Evolutionary conservation across 2,888 invertebrate genomes (phyloP).

Genomic region (Acronicta alni): DNA sequence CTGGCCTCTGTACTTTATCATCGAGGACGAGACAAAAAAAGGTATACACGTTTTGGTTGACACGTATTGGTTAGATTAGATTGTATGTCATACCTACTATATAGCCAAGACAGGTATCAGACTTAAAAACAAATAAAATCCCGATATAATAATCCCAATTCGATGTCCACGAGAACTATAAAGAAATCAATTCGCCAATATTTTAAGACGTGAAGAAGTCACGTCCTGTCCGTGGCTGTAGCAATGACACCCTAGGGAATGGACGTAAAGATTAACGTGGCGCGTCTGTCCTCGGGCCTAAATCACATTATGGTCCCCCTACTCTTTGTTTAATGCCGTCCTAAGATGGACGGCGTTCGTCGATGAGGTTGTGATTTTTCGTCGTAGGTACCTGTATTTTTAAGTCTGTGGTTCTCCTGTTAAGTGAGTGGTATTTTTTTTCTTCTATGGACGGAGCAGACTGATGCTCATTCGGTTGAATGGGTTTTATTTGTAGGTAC

Average conservation of each 20-base stretch:
- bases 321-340: constrained; percentile 77
- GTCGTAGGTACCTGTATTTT: constrained; percentile 38
- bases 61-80: too few relatives aligned
- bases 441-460: not conserved
- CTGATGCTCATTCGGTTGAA: too few relatives aligned
- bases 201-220: constrained; percentile 74
- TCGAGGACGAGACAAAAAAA: too few relatives aligned
- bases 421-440: not conserved
- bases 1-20: too few relatives aligned
- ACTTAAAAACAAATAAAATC: not conserved
- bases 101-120: not conserved
- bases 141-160: constrained; percentile 18
- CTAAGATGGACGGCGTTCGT: constrained; percentile 71
- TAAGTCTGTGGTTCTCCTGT: constrained; percentile 11
- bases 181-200: constrained; percentile 68
- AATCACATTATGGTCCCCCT: constrained; percentile 82
- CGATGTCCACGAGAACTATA: constrained; percentile 23
- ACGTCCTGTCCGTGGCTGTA: constrained; percentile 71
- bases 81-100: too few relatives aligned
- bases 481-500: too few relatives aligned
- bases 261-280: constrained; percentile 80
- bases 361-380: constrained; percentile 71
- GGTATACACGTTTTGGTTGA: too few relatives aligned
- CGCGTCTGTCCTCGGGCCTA: constrained; percentile 82
- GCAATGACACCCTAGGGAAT: constrained; percentile 80